These are phyloP conservation scores for Leucopternis melanops DNA, from an alignment of 2,113 vertebrate species.

Conservation along the genomic window DNA sequence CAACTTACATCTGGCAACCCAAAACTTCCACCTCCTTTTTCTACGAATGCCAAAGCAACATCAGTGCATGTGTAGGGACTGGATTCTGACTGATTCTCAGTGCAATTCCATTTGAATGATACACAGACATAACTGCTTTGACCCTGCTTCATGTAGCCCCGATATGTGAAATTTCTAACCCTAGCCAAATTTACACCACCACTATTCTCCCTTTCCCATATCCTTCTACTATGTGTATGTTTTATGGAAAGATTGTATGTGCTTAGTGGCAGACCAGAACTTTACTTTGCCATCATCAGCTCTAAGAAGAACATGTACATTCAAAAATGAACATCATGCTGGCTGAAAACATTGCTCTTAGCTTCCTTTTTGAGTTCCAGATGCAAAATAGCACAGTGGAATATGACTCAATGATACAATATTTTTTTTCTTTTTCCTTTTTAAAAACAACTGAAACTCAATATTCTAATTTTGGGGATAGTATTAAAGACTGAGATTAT, in stretches of 20 bases:
- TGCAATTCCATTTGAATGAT: background rate
- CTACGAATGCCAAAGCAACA: background rate
- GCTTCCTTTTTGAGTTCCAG: background rate
- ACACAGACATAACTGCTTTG: background rate
- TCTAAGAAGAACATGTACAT: background rate
- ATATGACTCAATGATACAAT: background rate
- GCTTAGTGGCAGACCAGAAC: background rate
- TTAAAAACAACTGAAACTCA: background rate
- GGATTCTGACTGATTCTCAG: background rate
- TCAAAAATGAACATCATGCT: background rate
- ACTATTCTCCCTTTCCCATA: background rate
- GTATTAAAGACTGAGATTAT: background rate
- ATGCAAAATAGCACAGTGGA: background rate
- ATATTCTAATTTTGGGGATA: background rate
- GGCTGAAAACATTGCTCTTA: background rate
- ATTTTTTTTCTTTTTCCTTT: background rate
- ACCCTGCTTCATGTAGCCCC: background rate
- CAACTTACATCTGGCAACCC: background rate
- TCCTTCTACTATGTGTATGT: rapidly evolving
- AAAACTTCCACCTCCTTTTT: background rate
- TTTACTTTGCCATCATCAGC: background rate
- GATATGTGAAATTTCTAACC: background rate
- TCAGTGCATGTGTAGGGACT: background rate
- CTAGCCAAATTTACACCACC: background rate
- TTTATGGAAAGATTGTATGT: background rate